Conservation (phyloP, 2,888 invertebrate species). For the Pachycephus smyrnensis region DNA sequence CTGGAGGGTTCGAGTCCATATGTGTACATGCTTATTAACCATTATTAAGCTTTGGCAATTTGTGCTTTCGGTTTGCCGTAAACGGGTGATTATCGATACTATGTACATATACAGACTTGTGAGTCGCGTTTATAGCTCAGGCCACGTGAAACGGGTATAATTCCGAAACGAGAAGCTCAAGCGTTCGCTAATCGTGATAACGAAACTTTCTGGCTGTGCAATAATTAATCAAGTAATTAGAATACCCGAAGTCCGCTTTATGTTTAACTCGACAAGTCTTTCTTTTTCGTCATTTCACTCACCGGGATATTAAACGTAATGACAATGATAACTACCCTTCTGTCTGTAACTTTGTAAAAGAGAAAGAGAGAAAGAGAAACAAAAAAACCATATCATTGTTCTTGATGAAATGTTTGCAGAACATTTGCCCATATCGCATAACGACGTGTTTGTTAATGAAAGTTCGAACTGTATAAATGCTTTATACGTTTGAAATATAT, state of each 20-base stretch:
- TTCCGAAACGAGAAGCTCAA: not conserved
- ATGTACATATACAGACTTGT: not conserved
- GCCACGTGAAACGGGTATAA: not conserved
- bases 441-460: not conserved
- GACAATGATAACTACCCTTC: not conserved
- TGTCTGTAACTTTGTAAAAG: not conserved
- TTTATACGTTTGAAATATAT: not conserved
- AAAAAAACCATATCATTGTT: not conserved
- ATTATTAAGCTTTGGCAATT: not conserved
- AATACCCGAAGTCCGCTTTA: not conserved
- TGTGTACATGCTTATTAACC: not conserved
- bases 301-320: not conserved
- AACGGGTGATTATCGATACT: not conserved
- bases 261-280: not conserved
- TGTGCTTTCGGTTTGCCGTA: not conserved
- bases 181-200: not conserved
- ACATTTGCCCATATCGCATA: not conserved
- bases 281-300: not conserved
- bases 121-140: not conserved
- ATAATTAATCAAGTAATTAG: not conserved
- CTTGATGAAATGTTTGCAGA: not conserved
- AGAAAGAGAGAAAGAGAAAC: not conserved
- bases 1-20: not conserved
- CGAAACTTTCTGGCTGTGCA: not conserved
- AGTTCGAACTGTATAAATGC: not conserved